Conservation (phyloP, 2,113 vertebrate genomes). For the Phaethornis superciliosus region DNA sequence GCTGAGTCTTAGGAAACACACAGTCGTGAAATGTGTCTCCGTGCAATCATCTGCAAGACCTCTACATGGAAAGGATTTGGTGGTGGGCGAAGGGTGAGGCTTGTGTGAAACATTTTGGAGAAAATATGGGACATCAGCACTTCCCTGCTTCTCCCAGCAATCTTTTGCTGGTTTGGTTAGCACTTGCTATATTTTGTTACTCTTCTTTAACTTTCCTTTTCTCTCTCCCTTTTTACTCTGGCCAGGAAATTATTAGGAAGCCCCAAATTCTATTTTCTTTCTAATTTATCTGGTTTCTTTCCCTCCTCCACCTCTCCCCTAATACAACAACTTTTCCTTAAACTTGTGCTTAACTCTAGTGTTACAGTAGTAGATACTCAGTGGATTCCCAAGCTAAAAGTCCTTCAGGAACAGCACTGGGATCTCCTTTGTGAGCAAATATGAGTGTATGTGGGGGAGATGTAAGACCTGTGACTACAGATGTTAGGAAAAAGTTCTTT, state of each 20-base stretch:
- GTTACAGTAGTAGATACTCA: no score
- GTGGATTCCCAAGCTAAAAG: background rate
- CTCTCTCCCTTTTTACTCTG: background rate
- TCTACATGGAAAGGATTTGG: background rate
- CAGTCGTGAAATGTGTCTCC: constrained; percentile 19
- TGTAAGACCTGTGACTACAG: background rate
- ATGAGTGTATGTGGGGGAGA: accelerated
- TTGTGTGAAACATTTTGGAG: background rate
- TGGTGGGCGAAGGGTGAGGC: background rate
- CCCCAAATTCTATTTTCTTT: background rate
- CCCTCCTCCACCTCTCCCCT: background rate
- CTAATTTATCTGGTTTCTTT: background rate
- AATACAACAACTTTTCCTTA: background rate
- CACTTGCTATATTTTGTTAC: background rate
- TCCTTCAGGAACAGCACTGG: background rate
- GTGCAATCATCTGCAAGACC: background rate
- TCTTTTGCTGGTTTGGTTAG: background rate
- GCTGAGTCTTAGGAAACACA: background rate
- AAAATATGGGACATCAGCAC: background rate
- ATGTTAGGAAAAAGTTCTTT: no score
- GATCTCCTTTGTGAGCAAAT: background rate
- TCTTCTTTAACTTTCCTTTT: accelerated
- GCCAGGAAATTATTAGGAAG: background rate
- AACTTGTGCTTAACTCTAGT: background rate
- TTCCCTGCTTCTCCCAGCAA: background rate